Evolutionary conservation across 2,888 invertebrate genomes (phyloP).

Genomic region (Dicroscelio sp.): DNA sequence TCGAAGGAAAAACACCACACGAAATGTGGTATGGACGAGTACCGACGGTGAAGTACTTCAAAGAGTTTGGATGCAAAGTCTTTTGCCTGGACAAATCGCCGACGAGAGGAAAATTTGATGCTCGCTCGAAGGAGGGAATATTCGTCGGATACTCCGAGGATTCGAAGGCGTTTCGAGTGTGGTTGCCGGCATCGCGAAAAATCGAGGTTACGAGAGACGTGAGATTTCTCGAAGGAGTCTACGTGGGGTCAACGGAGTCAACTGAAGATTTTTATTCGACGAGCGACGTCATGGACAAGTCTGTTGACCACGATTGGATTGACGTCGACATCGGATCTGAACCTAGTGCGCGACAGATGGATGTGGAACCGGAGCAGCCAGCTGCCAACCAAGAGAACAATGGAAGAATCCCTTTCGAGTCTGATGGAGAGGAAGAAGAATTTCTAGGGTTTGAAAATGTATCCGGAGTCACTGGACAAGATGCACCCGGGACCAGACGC

Average conservation of each 20-base stretch:
- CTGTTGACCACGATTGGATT: neutral
- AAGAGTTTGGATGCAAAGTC: neutral
- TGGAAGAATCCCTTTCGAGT: neutral
- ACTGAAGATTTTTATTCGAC: neutral
- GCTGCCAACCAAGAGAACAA: neutral
- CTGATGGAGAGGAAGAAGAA: neutral
- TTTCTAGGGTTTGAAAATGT: neutral
- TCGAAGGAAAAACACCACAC: neutral
- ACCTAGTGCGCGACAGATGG: neutral
- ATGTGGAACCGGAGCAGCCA: neutral
- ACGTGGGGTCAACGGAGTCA: neutral
- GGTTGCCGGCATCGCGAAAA: neutral
- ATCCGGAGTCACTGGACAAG: neutral
- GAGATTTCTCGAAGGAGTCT: neutral
- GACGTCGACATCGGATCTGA: neutral
- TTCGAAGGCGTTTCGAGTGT: conserved; percentile 66
- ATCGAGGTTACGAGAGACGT: neutral
- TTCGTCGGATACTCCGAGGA: conserved; percentile 83
- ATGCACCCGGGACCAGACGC: neutral
- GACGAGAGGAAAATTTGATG: neutral
- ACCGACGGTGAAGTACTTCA: neutral
- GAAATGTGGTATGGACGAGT: neutral
- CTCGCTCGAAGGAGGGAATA: neutral
- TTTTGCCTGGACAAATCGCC: neutral
- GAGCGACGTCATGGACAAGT: neutral